Percentiles rank a stretch among this genome's conserved stretches.
Evolutionary conservation across 2,113 vertebrate genomes (phyloP).

Genomic region (Odontophorus gujanensis): DNA sequence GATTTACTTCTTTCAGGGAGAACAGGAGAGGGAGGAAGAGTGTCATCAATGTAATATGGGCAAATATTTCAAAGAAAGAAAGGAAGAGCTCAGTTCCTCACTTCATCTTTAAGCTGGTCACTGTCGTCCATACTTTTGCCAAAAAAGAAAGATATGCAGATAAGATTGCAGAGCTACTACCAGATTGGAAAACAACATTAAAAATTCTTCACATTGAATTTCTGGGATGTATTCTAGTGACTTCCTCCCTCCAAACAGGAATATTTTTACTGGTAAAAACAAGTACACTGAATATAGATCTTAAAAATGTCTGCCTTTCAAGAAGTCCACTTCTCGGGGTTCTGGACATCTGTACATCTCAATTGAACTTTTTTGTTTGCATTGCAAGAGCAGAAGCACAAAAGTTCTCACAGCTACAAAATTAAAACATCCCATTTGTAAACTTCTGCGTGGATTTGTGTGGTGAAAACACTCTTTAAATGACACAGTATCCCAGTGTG

Average conservation of each 20-base stretch:
- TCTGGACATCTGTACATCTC: background rate
- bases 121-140: background rate
- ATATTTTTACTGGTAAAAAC: background rate
- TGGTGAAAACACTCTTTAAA: background rate
- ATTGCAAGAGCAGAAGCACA: background rate
- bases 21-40: background rate
- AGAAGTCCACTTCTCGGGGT: background rate
- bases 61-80: background rate
- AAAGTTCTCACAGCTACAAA: background rate
- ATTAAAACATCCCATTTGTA: background rate
- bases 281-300: background rate
- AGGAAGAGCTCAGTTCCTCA: background rate
- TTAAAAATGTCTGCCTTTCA: background rate
- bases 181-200: background rate
- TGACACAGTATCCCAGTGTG: background rate
- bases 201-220: background rate
- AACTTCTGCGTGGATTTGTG: background rate
- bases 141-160: background rate
- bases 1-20: background rate
- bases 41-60: background rate
- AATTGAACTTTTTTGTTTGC: background rate
- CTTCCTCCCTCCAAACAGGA: background rate
- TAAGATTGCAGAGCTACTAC: background rate
- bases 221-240: background rate
- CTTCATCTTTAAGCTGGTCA: background rate